phyloP scores from a whole-genome alignment of 2,888 invertebrate species.

The Athetis lepigone region DNA sequence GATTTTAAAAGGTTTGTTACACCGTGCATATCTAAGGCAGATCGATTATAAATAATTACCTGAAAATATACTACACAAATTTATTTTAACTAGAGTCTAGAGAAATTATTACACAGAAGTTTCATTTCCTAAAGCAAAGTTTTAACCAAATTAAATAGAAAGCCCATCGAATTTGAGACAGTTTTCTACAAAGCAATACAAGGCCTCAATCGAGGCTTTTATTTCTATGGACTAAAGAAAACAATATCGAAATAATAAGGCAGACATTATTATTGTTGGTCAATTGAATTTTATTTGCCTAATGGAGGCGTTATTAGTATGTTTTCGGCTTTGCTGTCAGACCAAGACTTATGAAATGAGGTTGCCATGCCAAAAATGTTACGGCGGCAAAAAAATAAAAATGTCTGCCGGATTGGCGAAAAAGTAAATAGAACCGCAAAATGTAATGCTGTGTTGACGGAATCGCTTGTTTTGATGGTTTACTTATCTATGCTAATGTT shows the following conservation, averaged over 20 bases:
- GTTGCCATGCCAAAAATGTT: slow-evolving; percentile 33
- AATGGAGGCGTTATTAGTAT: slow-evolving; percentile 33
- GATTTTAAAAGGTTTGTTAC: too few species aligned
- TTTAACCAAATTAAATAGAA: slow-evolving; percentile 33
- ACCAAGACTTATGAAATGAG: slow-evolving; percentile 42
- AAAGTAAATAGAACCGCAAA: slow-evolving; percentile 29
- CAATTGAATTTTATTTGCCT: slow-evolving; percentile 43
- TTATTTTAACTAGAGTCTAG: not conserved
- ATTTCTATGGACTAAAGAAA: slow-evolving; percentile 1
- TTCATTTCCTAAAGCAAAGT: slow-evolving; percentile 25
- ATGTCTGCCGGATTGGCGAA: slow-evolving; percentile 16
- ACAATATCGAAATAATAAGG: slow-evolving; percentile 34
- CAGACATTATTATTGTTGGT: slow-evolving; percentile 40
- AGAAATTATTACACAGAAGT: slow-evolving; percentile 28
- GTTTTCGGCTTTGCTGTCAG: slow-evolving; percentile 39
- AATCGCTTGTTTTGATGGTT: slow-evolving; percentile 25
- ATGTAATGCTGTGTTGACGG: slow-evolving; percentile 5
- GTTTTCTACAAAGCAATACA: slow-evolving; percentile 42
- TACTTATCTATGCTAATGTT: not conserved
- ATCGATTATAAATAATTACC: too few species aligned
- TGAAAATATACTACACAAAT: slow-evolving; percentile 28
- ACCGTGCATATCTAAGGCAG: too few species aligned
- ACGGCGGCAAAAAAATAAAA: slow-evolving; percentile 14
- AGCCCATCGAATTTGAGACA: slow-evolving; percentile 45
- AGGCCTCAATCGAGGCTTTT: slow-evolving; percentile 20